phyloP scores from a whole-genome alignment of 2,888 invertebrate genomes.

The Eupeodes luniger region DNA sequence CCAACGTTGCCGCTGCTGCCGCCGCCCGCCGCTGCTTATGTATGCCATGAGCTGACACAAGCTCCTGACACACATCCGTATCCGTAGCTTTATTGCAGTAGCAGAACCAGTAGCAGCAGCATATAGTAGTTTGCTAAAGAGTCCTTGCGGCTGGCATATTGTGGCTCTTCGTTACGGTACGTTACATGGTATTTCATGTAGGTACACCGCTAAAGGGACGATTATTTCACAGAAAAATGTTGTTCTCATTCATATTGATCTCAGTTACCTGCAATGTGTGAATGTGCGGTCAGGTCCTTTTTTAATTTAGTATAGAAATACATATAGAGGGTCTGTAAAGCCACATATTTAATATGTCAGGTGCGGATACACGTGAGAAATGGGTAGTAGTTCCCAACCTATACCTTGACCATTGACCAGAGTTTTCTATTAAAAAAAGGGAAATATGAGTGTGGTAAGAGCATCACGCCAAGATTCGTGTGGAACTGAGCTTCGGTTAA shows the following conservation, averaged over 20 bases:
- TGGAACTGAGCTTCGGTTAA: no score
- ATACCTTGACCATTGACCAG: not conserved
- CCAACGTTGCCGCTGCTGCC: not conserved
- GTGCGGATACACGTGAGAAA: not conserved
- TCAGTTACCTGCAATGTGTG: slow-evolving; percentile 40
- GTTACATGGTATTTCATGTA: slow-evolving; percentile 57
- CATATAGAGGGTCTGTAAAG: not conserved
- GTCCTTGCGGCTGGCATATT: slow-evolving; percentile 55
- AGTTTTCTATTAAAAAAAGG: not conserved
- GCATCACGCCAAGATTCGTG: no score
- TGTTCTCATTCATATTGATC: slow-evolving; percentile 64
- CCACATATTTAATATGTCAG: not conserved
- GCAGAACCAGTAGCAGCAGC: slow-evolving; percentile 20
- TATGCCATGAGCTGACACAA: slow-evolving; percentile 61
- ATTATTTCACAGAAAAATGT: not conserved
- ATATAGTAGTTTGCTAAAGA: slow-evolving; percentile 19
- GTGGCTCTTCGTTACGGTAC: slow-evolving; percentile 33
- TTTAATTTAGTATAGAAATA: not conserved
- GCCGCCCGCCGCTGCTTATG: slow-evolving; percentile 5
- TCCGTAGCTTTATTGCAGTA: slow-evolving; percentile 38
- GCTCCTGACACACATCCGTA: slow-evolving; percentile 58
- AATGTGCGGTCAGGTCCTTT: slow-evolving; percentile 64
- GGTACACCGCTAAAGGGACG: not conserved
- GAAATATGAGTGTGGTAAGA: no score
- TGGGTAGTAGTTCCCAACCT: not conserved